Base-by-base conservation (phyloP, 2,113 vertebrate species). In the Cephalopterus ornatus region DNA sequence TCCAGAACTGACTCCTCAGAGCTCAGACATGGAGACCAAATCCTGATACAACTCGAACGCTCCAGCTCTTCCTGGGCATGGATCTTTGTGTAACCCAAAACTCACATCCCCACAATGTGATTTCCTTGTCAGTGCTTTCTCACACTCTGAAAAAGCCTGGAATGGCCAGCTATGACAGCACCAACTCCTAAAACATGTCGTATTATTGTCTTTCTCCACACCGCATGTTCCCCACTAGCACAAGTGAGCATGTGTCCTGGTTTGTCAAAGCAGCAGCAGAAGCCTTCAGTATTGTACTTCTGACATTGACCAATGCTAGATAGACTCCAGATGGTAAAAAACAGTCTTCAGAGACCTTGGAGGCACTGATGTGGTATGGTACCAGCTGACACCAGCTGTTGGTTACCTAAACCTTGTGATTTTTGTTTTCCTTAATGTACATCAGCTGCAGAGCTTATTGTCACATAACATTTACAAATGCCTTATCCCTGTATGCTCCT, bases 301-400 rank as follows among this genome's bases (percentile, higher is more conserved):
- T 88, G 85, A 92, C 76, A 84, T 41, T 84, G 78, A 22, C 24
- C 75, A 71, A 30, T 47, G 17, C 33, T 72, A 72, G 47, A 81
- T 56, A 61, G 30, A 46, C 26, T 76, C 49, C 85, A 93, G 85
- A 91, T 85, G 85, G 79, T 42, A 80, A 81, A 90, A 94, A 84
- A 75, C 55, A 46, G 20, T 58, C 56, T 95, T 83, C 42, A 77
- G 28, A 89, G 89, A 81, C 53, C 85, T 88, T 79, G 10, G 52
- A 91, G 65, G 66, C 80, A 75, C 49, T 92, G 88, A 78, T 92
- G 93, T 88, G 90, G 53, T 92, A 84, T 28, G 0, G 1, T 41
- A 92, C 79, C 88, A 92, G 73, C 52, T 93, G 90, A 93, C 79
- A 78, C 52, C 94, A 97, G 86, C 58, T 97, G 89, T 61, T 97